These are phyloP conservation scores for Epinephelus awoara DNA, from an alignment of 2,797 vertebrate species.

Conservation along the genomic window DNA sequence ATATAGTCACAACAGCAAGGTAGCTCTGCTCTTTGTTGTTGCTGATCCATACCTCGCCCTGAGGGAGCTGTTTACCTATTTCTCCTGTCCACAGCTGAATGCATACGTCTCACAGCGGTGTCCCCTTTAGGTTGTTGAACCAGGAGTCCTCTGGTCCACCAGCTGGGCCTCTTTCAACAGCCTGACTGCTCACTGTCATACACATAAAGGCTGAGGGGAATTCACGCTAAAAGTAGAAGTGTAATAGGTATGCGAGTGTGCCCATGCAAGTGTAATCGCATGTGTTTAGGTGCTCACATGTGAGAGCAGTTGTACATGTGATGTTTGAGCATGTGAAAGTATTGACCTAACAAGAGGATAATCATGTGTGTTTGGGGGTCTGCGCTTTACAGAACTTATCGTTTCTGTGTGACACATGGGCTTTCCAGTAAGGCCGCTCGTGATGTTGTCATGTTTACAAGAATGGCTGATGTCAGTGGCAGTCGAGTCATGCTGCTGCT, in stretches of 20 bases:
- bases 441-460: slow-evolving; percentile 48
- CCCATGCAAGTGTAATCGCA: slow-evolving; percentile 40
- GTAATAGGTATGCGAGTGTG: slow-evolving; percentile 21
- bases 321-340: slow-evolving; percentile 40
- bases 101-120: slow-evolving; percentile 33
- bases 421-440: slow-evolving; percentile 14
- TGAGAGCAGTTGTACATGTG: slow-evolving; percentile 49
- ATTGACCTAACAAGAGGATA: slow-evolving; percentile 33
- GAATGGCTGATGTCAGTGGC: slow-evolving; percentile 24
- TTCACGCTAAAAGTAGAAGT: slow-evolving; percentile 31
- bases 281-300: slow-evolving; percentile 51
- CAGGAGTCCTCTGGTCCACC: slow-evolving; percentile 50
- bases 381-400: neutral
- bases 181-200: neutral
- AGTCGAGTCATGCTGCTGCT: slow-evolving; percentile 35
- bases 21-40: slow-evolving; percentile 1
- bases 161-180: slow-evolving; percentile 26
- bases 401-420: slow-evolving; percentile 13
- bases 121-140: slow-evolving; percentile 61
- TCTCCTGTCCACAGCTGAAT: slow-evolving; percentile 45
- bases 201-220: slow-evolving; percentile 26
- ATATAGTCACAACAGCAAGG: neutral
- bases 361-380: neutral
- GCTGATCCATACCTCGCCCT: slow-evolving; percentile 23
- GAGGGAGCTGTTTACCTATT: slow-evolving; percentile 34